These are phyloP conservation scores for Margarornis squamiger DNA, from an alignment of 2,797 vertebrate genomes.

Conservation along the genomic window DNA sequence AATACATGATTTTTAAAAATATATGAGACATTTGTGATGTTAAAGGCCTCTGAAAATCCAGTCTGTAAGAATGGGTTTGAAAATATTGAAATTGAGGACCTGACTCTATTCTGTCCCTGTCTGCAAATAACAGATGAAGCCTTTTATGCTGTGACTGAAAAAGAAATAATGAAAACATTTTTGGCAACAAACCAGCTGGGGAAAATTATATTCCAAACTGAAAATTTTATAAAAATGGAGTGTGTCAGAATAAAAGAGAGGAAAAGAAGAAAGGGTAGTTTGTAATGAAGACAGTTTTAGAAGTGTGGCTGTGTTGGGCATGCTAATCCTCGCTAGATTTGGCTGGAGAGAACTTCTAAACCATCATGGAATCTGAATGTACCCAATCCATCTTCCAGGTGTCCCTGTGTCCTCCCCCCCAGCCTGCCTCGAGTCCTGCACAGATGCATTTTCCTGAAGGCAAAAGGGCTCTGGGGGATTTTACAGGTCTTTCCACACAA, in stretches of 20 bases:
- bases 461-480: neutral
- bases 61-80: neutral
- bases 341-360: neutral
- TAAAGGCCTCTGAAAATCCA: neutral
- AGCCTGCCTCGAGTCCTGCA: fast-evolving
- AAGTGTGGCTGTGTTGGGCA: neutral
- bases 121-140: neutral
- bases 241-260: neutral
- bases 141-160: neutral
- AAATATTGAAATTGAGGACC: neutral
- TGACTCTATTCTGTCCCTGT: neutral
- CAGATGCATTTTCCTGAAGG: neutral
- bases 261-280: neutral
- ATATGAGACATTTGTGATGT: neutral
- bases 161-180: neutral
- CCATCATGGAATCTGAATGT: neutral
- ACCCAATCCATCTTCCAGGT: neutral
- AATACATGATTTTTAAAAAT: neutral
- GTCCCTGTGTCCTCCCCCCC: fast-evolving
- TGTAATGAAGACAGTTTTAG: neutral
- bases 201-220: neutral
- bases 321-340: neutral
- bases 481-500: neutral
- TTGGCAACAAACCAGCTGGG: neutral
- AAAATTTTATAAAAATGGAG: neutral